Evolutionary conservation across 1,140 invertebrate genomes (phyloP), one percentile per base, ranked within the genome.

Genomic region (Drosophila aff.): DNA sequence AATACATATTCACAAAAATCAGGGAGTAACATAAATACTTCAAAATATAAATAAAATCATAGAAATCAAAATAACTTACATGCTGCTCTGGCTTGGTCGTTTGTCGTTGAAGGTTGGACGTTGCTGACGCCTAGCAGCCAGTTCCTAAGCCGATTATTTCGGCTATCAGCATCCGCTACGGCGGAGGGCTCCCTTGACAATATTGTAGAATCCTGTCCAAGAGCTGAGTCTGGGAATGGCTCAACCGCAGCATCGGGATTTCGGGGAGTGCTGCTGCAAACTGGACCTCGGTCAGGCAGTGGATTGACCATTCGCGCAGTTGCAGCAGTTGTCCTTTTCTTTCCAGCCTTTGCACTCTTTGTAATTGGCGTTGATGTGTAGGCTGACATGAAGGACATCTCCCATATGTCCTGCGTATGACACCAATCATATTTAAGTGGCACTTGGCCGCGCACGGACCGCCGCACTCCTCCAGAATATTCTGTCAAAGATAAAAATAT

Each of bases 371-470:
- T 23, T 23, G 23, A 23, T 23, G 2, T 23, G 2, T 23, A 23
- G 2, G 23, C 23, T 23, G 23, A 2, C 15, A 75, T 62, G 5
- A 67, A 82, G 3, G 13, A 21, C 9, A 85, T 69, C 2, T 66
- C 5, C 13, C 21, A 18, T 64, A 76, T 80, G 40, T 85, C 65
- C 15, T 79, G 33, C 0, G 72, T 78, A 28, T 89, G 82, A 11
- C 50, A 62, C 67, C 64, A 91, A 11, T 23, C 63, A 9, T 82
- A 84, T 8, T 58, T 53, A 3, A 91, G 31, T 8, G 91, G 91
- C 0, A 87, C 59, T 0, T 82, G 91, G 7, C 91, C 91, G 33
- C 91, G 81, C 26, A 62, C 77, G 13, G 91, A 92, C 58, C 77
- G 60, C 31, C 91, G 86, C 52, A 82, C 33, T 18, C 41, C 77